Evolutionary conservation across 2,113 vertebrate species (phyloP).

Genomic region (Acanthisitta chloris): DNA sequence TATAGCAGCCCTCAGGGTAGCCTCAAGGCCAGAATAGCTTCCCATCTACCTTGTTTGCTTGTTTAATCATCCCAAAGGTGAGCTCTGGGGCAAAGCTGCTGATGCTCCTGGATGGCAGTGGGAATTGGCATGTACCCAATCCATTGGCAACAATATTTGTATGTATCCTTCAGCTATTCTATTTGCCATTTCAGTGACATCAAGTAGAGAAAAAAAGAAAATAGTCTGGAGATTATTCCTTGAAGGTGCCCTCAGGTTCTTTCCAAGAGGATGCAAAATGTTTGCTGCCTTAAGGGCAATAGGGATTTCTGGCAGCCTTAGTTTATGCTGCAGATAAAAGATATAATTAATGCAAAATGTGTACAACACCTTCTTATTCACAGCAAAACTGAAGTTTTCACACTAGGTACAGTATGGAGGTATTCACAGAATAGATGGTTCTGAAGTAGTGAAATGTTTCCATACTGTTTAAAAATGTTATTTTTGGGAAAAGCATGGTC

Average conservation of each 20-base stretch:
- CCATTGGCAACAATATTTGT: background rate
- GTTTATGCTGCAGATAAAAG: background rate
- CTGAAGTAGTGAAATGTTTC: background rate
- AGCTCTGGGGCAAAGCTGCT: background rate
- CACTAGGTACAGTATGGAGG: background rate
- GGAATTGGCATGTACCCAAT: background rate
- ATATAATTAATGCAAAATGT: background rate
- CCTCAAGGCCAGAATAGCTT: background rate
- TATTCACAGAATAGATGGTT: background rate
- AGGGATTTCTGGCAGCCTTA: background rate
- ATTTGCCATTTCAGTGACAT: conserved; percentile 27
- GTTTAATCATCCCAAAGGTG: background rate
- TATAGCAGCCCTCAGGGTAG: conserved; percentile 3
- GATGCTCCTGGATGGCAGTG: background rate
- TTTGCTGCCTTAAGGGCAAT: background rate
- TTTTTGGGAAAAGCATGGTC: background rate
- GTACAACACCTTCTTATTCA: background rate
- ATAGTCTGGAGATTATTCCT: background rate
- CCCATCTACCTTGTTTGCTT: background rate
- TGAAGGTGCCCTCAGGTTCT: background rate
- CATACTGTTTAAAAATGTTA: background rate
- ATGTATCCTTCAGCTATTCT: background rate
- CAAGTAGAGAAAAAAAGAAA: background rate
- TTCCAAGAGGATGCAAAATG: background rate
- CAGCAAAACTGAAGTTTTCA: background rate